These are phyloP conservation scores for Dunckerocampus dactyliophorus DNA, from an alignment of 2,113 vertebrate genomes.

Conservation along the genomic window DNA sequence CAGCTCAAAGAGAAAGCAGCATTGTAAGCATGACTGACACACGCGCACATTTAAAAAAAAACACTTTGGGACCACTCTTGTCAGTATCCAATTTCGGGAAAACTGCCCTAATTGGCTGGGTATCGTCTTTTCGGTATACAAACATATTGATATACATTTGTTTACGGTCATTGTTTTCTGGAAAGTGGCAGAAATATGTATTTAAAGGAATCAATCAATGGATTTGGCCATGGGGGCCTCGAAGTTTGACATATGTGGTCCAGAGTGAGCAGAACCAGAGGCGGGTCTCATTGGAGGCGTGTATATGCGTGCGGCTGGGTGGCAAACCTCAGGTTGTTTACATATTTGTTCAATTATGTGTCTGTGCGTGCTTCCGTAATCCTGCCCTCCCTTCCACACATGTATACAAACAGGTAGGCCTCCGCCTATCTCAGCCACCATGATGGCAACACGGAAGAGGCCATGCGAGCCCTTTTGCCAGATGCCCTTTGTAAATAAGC, in stretches of 20 bases:
- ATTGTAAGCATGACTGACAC: too few species aligned
- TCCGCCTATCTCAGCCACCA: conserved; percentile 29
- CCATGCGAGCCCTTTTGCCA: conserved; percentile 72
- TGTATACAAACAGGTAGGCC: conserved; percentile 50
- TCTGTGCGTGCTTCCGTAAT: conserved; percentile 47
- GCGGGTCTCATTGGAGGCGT: conserved; percentile 34
- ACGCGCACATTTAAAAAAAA: too few species aligned
- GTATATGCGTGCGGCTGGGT: conserved; percentile 55
- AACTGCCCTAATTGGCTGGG: neutral
- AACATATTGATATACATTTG: neutral
- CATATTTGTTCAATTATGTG: conserved; percentile 64
- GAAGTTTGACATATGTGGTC: conserved; percentile 3
- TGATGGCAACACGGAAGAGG: conserved; percentile 11
- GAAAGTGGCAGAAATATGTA: neutral
- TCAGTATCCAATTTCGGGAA: too few species aligned
- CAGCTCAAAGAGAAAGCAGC: too few species aligned
- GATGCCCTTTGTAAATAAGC: conserved; percentile 83
- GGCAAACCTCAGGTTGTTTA: conserved; percentile 68
- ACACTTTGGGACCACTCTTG: too few species aligned
- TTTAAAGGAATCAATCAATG: neutral
- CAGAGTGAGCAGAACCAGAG: conserved; percentile 48
- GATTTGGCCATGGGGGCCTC: neutral
- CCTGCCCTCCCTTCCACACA: conserved; percentile 42
- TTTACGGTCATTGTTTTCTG: neutral
- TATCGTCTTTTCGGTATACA: neutral